Base-by-base conservation (phyloP, 2,113 vertebrate genomes). In the Ageneiosus marmoratus region DNA sequence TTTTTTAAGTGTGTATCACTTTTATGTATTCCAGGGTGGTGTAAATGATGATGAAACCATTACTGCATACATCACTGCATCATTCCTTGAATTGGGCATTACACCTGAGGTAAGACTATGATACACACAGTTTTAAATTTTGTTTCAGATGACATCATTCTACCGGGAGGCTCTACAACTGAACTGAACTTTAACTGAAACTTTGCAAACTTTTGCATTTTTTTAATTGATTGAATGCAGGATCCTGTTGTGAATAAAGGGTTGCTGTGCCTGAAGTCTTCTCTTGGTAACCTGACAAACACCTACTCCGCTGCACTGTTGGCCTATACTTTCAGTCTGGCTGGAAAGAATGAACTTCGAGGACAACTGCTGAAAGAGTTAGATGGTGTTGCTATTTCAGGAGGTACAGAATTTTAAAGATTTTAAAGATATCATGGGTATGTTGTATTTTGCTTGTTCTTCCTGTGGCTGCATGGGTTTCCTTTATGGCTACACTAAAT, bases 251-350 rank as follows among this genome's bases (percentile, higher is more conserved):
- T 96, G 75, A 83, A 2, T 1, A 92, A 84, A 55, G 95, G 95
- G 65, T 84, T 97, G 16, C 87, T 85, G 15, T 97, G 95, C 86
- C 87, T 97, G 0, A 88, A 58, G 62, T 56, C 9, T 0, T 91
- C 89, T 51, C 20, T 90, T 5, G 32, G 44, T 60, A 73, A 79
- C 81, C 32, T 90, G 51, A 83, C 81, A 83, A 92, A 93, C 83
- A 85, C 91, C 55, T 96, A 96, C 81, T 92, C 92, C 4, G 93
- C 95, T 81, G 95, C 96, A 0, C 91, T 97, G 79, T 50, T 96
- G 87, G 93, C 95, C 13, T 97, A 97, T 74, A 94, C 94, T 85
- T 97, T 97, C 0, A 92, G 95, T 73, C 91, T 98, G 90, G 94
- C 95, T 27, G 91, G 91, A 60, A 93, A 95, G 82, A 80, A 77